phyloP scores from a whole-genome alignment of 92 coral and sea anemone genomes.

The Diadumene lineata region DNA sequence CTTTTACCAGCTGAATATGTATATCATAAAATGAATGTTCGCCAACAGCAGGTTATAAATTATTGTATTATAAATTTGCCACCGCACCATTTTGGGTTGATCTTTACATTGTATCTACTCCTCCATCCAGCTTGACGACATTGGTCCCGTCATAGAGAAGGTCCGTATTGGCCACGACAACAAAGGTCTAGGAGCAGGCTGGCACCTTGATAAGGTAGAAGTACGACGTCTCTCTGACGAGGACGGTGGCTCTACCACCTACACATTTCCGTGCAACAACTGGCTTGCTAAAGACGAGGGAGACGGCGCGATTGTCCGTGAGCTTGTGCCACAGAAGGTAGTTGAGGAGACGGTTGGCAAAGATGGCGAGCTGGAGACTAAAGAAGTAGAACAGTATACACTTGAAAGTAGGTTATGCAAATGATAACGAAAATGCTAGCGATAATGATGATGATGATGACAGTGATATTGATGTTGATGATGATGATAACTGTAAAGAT shows the following conservation, averaged over 20 bases:
- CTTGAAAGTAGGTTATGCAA: slow-evolving; percentile 67
- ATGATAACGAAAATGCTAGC: background rate
- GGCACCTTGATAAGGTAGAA: slow-evolving; percentile 90
- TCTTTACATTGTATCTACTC: background rate
- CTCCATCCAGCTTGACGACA: slow-evolving; percentile 72
- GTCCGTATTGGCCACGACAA: slow-evolving; percentile 93
- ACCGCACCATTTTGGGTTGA: background rate
- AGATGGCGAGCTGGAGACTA: slow-evolving; percentile 73
- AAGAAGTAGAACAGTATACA: slow-evolving; percentile 72
- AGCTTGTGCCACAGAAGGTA: slow-evolving; percentile 84
- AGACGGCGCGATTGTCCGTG: slow-evolving; percentile 93
- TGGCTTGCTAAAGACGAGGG: slow-evolving; percentile 98
- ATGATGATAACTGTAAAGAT: background rate
- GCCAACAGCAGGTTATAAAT: background rate
- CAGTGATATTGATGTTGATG: background rate
- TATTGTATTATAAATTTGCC: background rate
- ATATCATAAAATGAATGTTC: too few relatives aligned
- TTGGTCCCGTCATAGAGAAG: slow-evolving; percentile 93
- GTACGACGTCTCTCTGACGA: slow-evolving; percentile 83
- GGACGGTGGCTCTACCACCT: slow-evolving; percentile 82
- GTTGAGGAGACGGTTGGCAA: slow-evolving; percentile 78
- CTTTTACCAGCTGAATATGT: too few relatives aligned
- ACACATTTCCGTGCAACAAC: slow-evolving; percentile 83
- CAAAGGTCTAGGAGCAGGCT: slow-evolving; percentile 89
- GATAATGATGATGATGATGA: background rate